A percentile compares a stretch with the other conserved stretches of the same genome.
Evolutionary conservation across 2,113 vertebrate species (phyloP).

Genomic region (Thomomys bottae): DNA sequence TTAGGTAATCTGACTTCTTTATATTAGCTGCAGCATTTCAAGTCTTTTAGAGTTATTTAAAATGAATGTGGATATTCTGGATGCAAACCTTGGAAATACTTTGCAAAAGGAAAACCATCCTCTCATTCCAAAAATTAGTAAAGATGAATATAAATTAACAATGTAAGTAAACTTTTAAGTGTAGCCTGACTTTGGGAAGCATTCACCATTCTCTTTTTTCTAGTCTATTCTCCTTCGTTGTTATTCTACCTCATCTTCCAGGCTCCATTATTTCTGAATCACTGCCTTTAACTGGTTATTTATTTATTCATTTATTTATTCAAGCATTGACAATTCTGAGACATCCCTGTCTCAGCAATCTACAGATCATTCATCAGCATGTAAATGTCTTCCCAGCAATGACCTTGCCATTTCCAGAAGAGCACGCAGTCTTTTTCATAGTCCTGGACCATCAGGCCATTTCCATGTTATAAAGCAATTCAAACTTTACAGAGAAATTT

Average conservation of each 20-base stretch:
- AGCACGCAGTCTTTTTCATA: neutral
- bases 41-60: neutral
- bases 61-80: too few relatives aligned
- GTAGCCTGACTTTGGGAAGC: neutral
- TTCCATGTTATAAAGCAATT: neutral
- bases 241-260: neutral
- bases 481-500: neutral
- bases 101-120: neutral
- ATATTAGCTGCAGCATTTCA: too few relatives aligned
- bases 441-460: neutral
- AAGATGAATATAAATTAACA: slow-evolving; percentile 10
- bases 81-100: neutral
- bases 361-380: slow-evolving; percentile 23
- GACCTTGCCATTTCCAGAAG: slow-evolving; percentile 40
- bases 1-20: neutral
- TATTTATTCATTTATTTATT: slow-evolving; percentile 65
- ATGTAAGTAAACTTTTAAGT: neutral
- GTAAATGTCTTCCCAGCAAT: slow-evolving; percentile 6
- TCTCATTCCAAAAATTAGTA: neutral
- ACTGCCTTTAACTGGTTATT: slow-evolving; percentile 22
- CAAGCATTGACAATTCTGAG: slow-evolving; percentile 47
- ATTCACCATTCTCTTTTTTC: neutral
- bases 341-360: neutral
- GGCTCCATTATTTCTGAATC: slow-evolving; percentile 38
- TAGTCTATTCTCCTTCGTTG: neutral